Conservation (phyloP, 2,888 invertebrate genomes). For the Lochmaea capreae region DNA sequence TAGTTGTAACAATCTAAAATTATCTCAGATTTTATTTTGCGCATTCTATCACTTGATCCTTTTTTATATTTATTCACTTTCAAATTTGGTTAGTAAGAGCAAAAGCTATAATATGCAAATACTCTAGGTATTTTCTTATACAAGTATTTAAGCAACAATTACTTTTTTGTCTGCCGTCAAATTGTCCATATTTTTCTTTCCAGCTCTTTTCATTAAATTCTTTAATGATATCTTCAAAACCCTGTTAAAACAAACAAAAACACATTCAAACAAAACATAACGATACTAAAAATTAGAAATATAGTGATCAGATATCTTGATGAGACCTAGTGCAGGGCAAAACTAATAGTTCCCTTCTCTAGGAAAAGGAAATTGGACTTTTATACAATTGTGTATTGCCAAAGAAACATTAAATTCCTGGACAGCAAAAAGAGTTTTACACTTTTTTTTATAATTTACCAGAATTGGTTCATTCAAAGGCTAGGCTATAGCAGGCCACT, state of each 20-base stretch:
- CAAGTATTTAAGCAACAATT: slow-evolving; percentile 63
- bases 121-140: slow-evolving; percentile 23
- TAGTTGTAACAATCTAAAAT: too few relatives aligned
- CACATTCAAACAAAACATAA: slow-evolving; percentile 52
- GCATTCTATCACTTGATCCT: too few relatives aligned
- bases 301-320: slow-evolving; percentile 2
- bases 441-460: too few relatives aligned
- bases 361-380: too few relatives aligned
- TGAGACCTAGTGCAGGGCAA: not conserved
- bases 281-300: slow-evolving; percentile 26
- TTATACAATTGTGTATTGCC: too few relatives aligned
- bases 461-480: too few relatives aligned
- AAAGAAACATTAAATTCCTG: too few relatives aligned
- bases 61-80: too few relatives aligned
- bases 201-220: slow-evolving; percentile 88
- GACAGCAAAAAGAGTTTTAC: too few relatives aligned
- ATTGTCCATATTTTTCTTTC: slow-evolving; percentile 88
- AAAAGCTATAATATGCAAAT: slow-evolving; percentile 9
- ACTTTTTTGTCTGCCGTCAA: slow-evolving; percentile 91
- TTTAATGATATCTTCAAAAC: slow-evolving; percentile 86
- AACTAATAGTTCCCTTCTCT: not conserved
- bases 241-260: slow-evolving; percentile 69
- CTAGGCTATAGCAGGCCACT: too few relatives aligned
- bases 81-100: not conserved
- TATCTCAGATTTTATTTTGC: too few relatives aligned